phyloP scores from a whole-genome alignment of 2,113 vertebrate species.

The Cottus gobio region DNA sequence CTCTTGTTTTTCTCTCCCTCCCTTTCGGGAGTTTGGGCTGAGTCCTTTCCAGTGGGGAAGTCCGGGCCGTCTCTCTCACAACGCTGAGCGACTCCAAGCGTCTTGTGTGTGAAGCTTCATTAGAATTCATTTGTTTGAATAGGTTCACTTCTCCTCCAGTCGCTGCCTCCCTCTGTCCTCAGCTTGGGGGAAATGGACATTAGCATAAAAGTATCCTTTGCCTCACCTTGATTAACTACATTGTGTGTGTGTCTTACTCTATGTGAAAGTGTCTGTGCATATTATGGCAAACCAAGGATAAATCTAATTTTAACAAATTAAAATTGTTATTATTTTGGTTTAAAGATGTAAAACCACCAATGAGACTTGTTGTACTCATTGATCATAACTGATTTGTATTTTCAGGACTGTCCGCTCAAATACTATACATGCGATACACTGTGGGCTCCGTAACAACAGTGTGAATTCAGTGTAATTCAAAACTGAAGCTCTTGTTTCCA shows the following conservation, averaged over 20 bases:
- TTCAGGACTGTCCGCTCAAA: background rate
- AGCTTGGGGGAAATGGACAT: constrained; percentile 30
- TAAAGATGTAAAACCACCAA: background rate
- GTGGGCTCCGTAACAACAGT: background rate
- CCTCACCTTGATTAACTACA: constrained; percentile 59
- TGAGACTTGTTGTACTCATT: background rate
- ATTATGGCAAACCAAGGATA: background rate
- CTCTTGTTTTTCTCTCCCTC: constrained; percentile 64
- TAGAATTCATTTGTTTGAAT: constrained; percentile 74
- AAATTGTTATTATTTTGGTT: constrained; percentile 2
- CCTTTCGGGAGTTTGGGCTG: constrained; percentile 56
- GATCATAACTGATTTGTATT: background rate
- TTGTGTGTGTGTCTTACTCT: background rate
- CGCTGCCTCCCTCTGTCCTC: constrained; percentile 19
- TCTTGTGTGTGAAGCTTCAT: constrained; percentile 66
- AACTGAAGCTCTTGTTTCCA: background rate
- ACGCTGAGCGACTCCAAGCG: constrained; percentile 49
- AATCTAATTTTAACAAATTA: background rate
- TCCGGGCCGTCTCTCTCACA: constrained; percentile 48
- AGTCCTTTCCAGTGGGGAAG: constrained; percentile 62
- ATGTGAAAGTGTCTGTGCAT: background rate
- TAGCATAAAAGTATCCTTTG: constrained; percentile 62
- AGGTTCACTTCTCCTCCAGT: constrained; percentile 53
- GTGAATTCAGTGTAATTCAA: background rate
- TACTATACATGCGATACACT: background rate